Evolutionary conservation across 2,113 vertebrate species (phyloP), one percentile per base, ranked within the genome.

Genomic region (Aramus guarauna): DNA sequence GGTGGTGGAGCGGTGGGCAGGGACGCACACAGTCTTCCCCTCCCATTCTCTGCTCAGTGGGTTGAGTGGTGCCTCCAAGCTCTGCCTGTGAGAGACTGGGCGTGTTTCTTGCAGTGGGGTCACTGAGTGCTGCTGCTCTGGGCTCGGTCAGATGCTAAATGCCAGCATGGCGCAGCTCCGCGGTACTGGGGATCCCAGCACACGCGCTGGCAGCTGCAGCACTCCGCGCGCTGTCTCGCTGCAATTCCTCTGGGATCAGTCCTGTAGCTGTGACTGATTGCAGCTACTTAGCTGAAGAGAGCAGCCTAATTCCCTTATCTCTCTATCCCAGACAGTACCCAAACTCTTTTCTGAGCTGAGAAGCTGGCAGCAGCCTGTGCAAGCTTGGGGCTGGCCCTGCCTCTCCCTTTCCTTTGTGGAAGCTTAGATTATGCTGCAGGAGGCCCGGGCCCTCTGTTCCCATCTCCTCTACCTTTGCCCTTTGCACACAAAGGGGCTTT

Each of bases 251-350:
- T 92, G 95, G 92, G 95, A 94, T 89, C 94, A 60, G 0, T 86
- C 89, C 76, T 64, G 48, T 66, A 64, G 80, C 96, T 92, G 95
- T 92, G 92, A 96, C 92, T 94, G 93, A 96, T 95, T 96, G 90
- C 92, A 94, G 90, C 95, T 89, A 93, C 90, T 94, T 95, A 89
- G 76, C 91, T 89, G 94, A 89, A 90, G 85, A 96, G 86, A 96
- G 93, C 93, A 90, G 93, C 90, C 83, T 95, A 95, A 96, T 96
- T 92, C 95, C 92, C 95, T 97, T 97, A 97, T 96, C 96, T 96
- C 81, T 95, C 53, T 72, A 77, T 92, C 96, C 94, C 97, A 97
- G 92, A 66, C 45, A 5, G 64, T 92, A 92, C 60, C 76, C 18
- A 2, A 93, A 93, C 58, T 85, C 87, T 87, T 60, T 75, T 82